Conservation (phyloP, 2,113 vertebrate species). For the Ranitomeya variabilis region DNA sequence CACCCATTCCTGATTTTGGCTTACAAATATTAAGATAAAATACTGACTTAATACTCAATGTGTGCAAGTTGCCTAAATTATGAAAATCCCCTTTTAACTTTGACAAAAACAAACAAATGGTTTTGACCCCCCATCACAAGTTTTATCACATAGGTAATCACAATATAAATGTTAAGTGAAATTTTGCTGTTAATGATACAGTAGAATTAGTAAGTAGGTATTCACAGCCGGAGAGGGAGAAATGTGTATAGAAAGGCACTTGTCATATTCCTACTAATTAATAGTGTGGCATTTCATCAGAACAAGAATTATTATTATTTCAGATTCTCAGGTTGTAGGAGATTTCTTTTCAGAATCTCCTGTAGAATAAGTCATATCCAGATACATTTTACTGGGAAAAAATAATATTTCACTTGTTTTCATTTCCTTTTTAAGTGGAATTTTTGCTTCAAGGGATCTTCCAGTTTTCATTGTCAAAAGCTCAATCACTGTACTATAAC, state of each 20-base stretch:
- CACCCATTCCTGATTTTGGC: too few species aligned
- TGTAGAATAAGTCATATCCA: neutral
- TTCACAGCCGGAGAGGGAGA: conserved; percentile 37
- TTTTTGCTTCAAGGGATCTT: neutral
- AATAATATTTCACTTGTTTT: neutral
- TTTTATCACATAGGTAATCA: conserved; percentile 24
- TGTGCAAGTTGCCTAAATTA: too few species aligned
- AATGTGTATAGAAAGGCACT: conserved; percentile 24
- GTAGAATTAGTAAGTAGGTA: neutral
- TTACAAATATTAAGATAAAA: too few species aligned
- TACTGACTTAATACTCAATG: too few species aligned
- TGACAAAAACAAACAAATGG: neutral
- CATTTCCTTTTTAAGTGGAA: neutral
- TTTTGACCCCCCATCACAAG: neutral
- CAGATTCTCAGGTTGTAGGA: neutral
- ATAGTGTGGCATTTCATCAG: conserved; percentile 47
- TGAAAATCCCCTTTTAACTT: neutral
- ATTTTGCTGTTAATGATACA: conserved; percentile 26
- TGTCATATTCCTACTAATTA: conserved; percentile 48
- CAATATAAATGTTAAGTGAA: conserved; percentile 10
- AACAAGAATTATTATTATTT: conserved; percentile 28
- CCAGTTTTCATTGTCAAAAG: too few species aligned
- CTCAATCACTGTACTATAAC: too few species aligned
- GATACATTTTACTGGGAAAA: neutral
- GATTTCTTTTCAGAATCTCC: neutral